Evolutionary conservation across 2,797 vertebrate genomes (phyloP), one percentile per base, ranked within the genome.

Genomic region (Clarias laeviceps): DNA sequence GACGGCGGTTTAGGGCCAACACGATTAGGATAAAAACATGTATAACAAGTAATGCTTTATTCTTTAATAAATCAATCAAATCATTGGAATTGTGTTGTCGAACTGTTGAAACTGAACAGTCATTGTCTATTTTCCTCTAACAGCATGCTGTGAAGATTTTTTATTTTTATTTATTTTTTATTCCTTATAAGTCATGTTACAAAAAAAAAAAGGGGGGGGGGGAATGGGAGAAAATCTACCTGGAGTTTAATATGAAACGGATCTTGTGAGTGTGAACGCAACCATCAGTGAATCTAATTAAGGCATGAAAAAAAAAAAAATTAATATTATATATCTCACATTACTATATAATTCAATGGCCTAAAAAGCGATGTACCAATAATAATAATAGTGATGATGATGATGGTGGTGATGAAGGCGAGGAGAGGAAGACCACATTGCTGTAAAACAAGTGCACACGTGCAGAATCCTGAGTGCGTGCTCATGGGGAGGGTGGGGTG

Each of bases 381-480:
- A 4, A 64, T 8, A 29, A 80, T n/a, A 83, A 84, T 56, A 54
- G 37, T 24, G 27, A 80, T 34, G 6, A 61, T 29, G 14, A 37
- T n/a, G 14, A 34, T 61, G 11, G 56, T 29, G 27, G 3, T 70
- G 50, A n/a, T 24, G 50, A 14, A 24, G 74, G 18, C 1, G 32
- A 66, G 24, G 59, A 85, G 79, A 88, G 86, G 89, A 88, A 89
- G 87, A 88, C 87, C 79, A 84, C 50, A 59, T 70, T 32, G 84
- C 85, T 83, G 86, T 86, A 86, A 83, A 78, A 86, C 88, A 83
- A 89, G 89, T 89, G 89, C 89, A 90, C 84, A 82, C 86, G 85
- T 90, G 89, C 89, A 85, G 88, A 84, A 80, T 90, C 89, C 89
- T 90, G 89, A 90, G 89, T 87, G 89, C 86, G 86, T 88, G 88